Base-by-base conservation (phyloP, 2,888 invertebrate genomes). In the Dioctria linearis region DNA sequence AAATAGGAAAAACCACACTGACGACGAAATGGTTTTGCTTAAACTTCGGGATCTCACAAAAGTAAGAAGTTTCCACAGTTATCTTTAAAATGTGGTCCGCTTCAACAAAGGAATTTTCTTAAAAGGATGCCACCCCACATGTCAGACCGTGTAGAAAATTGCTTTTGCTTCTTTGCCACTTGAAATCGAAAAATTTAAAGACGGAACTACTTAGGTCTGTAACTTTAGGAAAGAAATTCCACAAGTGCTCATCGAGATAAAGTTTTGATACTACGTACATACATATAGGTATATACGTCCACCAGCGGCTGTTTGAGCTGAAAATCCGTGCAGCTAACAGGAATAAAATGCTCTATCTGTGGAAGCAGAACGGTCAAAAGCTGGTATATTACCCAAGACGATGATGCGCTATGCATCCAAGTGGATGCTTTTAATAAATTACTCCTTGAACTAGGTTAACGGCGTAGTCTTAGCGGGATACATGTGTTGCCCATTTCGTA, bases 351-450 rank as follows among this genome's bases (percentile, higher is more conserved):
- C 37, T 5, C 69, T 51, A 69, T 49, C 51, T 69, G 11, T 8
- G n/a, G 54, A 51, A 43, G 54, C 51, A 37, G 51, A 69, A 69
- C 51, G 69, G 69, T 69, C 69, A 39, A 54, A 39, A 39, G 39
- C 1, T 25, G 37, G 49, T 69, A 37, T 51, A 69, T 69, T 69
- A 69, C 51, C 54, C 39, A 37, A n/a, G 69, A 69, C 37, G 54
- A 69, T 69, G 69, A 51, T 49, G 49, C 51, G 49, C 54, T n/a
- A 54, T 54, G 69, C 69, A 51, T 69, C 43, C 54, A 69, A 39
- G 69, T 51, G 51, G 39, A 51, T 69, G 51, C 39, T 69, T 69
- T 69, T 51, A 69, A 69, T 69, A 69, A 69, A 69, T 69, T 69
- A 39, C n/a, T 5, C 8, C 8, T 9, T 67, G 49, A 51, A 9